Base-by-base conservation (phyloP, 1,140 invertebrate genomes). In the Cydia strobilella region DNA sequence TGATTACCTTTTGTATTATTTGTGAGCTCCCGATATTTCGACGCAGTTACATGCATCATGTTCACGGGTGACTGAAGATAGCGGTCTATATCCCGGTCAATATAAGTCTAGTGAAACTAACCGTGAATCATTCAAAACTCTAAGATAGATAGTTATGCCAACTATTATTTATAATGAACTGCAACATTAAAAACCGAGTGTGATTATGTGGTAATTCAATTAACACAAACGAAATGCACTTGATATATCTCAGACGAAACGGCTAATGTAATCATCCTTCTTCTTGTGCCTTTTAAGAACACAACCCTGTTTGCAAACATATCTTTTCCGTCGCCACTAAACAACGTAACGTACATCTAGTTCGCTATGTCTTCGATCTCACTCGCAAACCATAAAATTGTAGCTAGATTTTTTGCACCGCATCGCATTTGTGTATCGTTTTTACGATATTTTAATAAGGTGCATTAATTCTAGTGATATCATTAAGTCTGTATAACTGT, bases 391-490 rank as follows among this genome's bases (percentile, higher is more conserved):
- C 1, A 31, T 39, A 39, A 69, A 6, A n/a, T 69, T 42, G 65
- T 39, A 39, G 42, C 65, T 35, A 39, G 15, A 35, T 18, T 39
- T 39, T 39, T 69, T 59, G 54, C 20, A 59, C 18, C n/a, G 6
- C 6, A 59, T 59, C 54, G 31, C 63, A 35, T 69, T 69, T 69
- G 31, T 69, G 65, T 69, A 69, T 69, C 27, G 9, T 42, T 39
- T 69, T 39, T 69, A 18, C 31, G 13, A 69, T 69, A 69, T 69
- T 69, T 69, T 69, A 69, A 65, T 65, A 35, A 65, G 54, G 18
- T 10, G 31, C 31, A 69, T 35, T 35, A 69, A 69, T 69, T 69
- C 65, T 69, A 69, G 65, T 69, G 18, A 69, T 69, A 69, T 69
- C 65, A 69, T 69, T 69, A 69, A 69, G 31, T 39, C 65, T 10